Evolutionary conservation across 2,797 vertebrate genomes (phyloP), one percentile per base, ranked within the genome.

Genomic region (Hydrocynus forskahlii): DNA sequence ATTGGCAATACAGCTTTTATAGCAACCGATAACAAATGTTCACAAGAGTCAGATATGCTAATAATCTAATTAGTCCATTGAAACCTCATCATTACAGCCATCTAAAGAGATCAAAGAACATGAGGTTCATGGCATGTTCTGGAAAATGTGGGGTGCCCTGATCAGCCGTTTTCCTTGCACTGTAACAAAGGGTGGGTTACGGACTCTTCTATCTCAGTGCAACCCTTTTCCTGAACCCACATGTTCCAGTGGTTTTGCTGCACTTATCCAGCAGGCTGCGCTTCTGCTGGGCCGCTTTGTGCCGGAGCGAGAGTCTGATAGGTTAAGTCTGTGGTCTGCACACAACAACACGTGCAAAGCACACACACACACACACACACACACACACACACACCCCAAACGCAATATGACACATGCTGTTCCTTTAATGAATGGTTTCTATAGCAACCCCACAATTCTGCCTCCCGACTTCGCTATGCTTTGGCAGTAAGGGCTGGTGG

Each of bases 351-450:
- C 43, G 35, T 35, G n/a, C n/a, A 43, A 40, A 68, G 55, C 57
- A 64, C 55, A 69, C 29, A 40, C n/a, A 64, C 14, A 21, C 57
- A 55, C 57, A 64, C 55, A 69, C 29, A 40, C n/a, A 64, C 14
- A 21, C 57, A 55, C 57, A 64, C 55, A 69, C 29, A 40, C n/a
- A 64, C 14, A 21, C 57, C 40, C 21, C 63, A 50, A 21, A n/a
- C 45, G 40, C 68, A 45, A 43, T 25, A 48, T 76, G 55, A 77
- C 59, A 77, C 55, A 35, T 19, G 10, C 64, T 66, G 48, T 12
- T 59, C 66, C 67, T 63, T 71, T 72, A 83, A 80, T 70, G 57
- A 83, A 79, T 52, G 23, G 82, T 83, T 83, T 71, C 82, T 76
- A 83, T 80, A 64, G 82, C 78, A 83, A 83, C 78, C 12, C 9